These are phyloP conservation scores for Xenopus tropicalis DNA, from an alignment of 2,113 vertebrate species.

Conservation along the genomic window DNA sequence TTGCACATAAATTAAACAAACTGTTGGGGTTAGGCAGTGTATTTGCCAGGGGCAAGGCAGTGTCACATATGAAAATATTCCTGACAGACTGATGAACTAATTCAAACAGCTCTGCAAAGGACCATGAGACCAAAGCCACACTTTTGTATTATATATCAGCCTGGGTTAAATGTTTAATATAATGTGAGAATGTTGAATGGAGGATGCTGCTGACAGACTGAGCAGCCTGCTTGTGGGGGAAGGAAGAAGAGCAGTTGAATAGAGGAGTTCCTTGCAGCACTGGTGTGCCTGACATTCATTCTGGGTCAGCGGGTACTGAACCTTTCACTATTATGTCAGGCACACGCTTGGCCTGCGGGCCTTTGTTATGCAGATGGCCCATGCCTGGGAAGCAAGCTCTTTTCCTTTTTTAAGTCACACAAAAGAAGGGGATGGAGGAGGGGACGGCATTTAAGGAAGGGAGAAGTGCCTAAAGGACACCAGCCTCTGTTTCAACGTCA, in stretches of 20 bases:
- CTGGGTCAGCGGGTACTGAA: constrained; percentile 21
- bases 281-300: background rate
- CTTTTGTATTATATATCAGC: background rate
- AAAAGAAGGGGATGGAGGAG: background rate
- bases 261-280: background rate
- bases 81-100: background rate
- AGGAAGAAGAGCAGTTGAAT: constrained; percentile 1
- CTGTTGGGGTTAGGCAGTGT: background rate
- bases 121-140: background rate
- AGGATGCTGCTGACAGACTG: constrained; percentile 10
- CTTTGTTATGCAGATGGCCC: constrained; percentile 81
- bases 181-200: background rate
- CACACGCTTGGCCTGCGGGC: constrained; percentile 54
- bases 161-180: background rate
- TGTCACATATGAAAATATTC: background rate
- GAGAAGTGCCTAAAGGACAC: constrained; percentile 1
- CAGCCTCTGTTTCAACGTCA: constrained; percentile 69
- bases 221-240: constrained; percentile 17
- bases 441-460: background rate
- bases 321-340: constrained; percentile 24
- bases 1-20: constrained; percentile 9
- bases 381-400: constrained; percentile 37
- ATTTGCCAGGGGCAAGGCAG: constrained; percentile 1
- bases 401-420: constrained; percentile 51
- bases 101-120: background rate